Evolutionary conservation across 2,797 vertebrate species (phyloP), one percentile per base, ranked within the genome.

Genomic region (Amblyraja radiata): DNA sequence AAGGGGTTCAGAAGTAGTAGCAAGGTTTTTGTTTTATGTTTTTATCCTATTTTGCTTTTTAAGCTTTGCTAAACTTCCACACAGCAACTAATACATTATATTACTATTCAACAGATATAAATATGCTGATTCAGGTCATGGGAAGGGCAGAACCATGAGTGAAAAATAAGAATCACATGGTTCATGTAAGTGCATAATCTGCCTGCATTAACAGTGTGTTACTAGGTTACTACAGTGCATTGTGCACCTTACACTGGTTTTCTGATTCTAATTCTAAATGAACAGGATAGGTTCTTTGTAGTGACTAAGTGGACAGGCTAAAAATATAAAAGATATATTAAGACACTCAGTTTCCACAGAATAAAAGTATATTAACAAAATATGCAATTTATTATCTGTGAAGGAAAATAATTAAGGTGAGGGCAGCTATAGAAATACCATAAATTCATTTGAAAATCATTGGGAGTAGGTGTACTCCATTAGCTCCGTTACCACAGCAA

Each of bases 151-250:
- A 46, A 76, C 39, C 71, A 73, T 46, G 73, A 92, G 36, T 76
- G 23, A 28, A 74, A 92, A 92, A 92, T 76, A 92, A 54, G 21
- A 92, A 71, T 92, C 90, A 92, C 71, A 58, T 74, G 71, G 28
- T 46, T 74, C 90, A 54, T 54, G 73, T 54, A 76, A 76, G 68
- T 28, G 68, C 39, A 74, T 28, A 91, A 74, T 92, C 28, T 92
- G 90, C 23, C 73, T 58, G 68, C 76, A 76, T 76, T 54, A 91
- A 10, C 90, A 92, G 39, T 92, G 65, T 36, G 46, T 92, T 92
- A 54, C 90, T 58, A 74, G 90, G 90, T 91, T 74, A 91, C 90
- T 46, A 73, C 71, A 92, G 5, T 76, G 90, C 46, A 8, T 54
- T 28, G 36, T 92, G 39, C 10, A 76, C 46, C 36, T 92, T 46